phyloP scores from a whole-genome alignment of 2,888 invertebrate genomes.

The Tortrix viridana region DNA sequence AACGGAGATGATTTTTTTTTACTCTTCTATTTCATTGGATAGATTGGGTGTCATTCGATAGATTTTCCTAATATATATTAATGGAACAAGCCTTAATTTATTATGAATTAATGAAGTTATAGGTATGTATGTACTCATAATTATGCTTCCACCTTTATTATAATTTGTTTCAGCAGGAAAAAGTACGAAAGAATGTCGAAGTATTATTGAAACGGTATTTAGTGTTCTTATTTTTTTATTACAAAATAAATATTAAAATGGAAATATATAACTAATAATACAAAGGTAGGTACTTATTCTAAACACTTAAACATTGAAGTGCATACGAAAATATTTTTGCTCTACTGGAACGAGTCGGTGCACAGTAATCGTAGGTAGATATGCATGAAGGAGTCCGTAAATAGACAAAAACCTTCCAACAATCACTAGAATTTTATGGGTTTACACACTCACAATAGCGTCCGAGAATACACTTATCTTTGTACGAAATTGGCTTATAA shows the following conservation, averaged over 20 bases:
- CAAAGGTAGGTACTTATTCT: slow-evolving; percentile 59
- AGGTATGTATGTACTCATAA: too few species aligned
- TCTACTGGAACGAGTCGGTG: slow-evolving; percentile 34
- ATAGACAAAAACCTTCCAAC: slow-evolving; percentile 51
- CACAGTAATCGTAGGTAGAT: slow-evolving; percentile 11
- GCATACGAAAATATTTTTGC: slow-evolving; percentile 43
- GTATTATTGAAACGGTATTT: slow-evolving; percentile 32
- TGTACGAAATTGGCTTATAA: slow-evolving; percentile 76
- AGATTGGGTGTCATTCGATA: too few species aligned
- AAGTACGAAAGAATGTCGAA: too few species aligned
- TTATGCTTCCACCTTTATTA: background rate
- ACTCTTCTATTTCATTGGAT: too few species aligned
- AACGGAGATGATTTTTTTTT: too few species aligned
- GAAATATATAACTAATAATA: slow-evolving; percentile 72
- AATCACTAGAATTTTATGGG: slow-evolving; percentile 64
- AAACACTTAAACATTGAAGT: slow-evolving; percentile 63
- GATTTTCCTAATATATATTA: too few species aligned
- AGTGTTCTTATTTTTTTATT: slow-evolving; percentile 65
- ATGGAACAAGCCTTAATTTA: too few species aligned
- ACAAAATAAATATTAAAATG: slow-evolving; percentile 76
- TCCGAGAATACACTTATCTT: slow-evolving; percentile 69
- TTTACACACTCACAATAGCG: slow-evolving; percentile 70
- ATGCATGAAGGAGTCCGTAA: slow-evolving; percentile 35
- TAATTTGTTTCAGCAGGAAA: background rate
- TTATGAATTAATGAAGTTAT: too few species aligned